Evolutionary conservation across 30 jellyfish, hydroid and myxozoan genomes (phyloP).

Genomic region (Aurelia aurita): DNA sequence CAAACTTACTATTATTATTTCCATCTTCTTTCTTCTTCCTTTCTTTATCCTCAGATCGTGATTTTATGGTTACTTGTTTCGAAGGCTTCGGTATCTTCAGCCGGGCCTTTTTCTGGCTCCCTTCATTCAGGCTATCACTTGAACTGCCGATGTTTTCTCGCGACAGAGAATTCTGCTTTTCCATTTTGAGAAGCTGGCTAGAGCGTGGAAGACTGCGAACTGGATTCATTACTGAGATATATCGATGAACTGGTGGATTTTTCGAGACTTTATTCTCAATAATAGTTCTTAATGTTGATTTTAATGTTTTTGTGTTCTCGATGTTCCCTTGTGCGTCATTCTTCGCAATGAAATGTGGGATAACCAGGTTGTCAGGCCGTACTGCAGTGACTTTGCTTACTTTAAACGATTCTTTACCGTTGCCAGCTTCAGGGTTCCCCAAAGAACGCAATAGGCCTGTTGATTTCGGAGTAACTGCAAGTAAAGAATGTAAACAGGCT

Average conservation of each 20-base stretch:
- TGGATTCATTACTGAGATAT: slow-evolving; percentile 55
- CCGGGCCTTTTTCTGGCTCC: slow-evolving; percentile 70
- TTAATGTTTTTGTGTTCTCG: neutral
- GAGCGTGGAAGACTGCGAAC: slow-evolving; percentile 77
- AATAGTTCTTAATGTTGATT: slow-evolving; percentile 12
- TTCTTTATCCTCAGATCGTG: slow-evolving; percentile 57
- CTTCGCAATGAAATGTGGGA: slow-evolving; percentile 15
- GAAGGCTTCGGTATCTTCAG: slow-evolving; percentile 71
- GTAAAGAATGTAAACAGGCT: neutral
- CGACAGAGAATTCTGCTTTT: slow-evolving; percentile 45
- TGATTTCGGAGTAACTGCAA: slow-evolving; percentile 45
- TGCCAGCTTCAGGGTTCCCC: slow-evolving; percentile 4
- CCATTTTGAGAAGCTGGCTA: slow-evolving; percentile 43
- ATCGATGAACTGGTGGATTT: neutral
- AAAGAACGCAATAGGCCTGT: slow-evolving; percentile 34
- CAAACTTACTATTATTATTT: slow-evolving; percentile 23
- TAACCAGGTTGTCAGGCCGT: slow-evolving; percentile 44
- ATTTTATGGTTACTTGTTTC: slow-evolving; percentile 21
- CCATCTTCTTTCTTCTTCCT: slow-evolving; percentile 59
- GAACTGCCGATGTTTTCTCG: slow-evolving; percentile 61
- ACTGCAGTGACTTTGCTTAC: slow-evolving; percentile 63
- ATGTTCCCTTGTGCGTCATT: slow-evolving; percentile 4
- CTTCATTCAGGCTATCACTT: slow-evolving; percentile 69
- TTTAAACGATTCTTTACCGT: slow-evolving; percentile 35
- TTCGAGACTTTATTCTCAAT: neutral